A percentile compares a stretch with the other conserved stretches of the same genome.
phyloP scores from a whole-genome alignment of 1,140 invertebrate genomes.

The Ridgeia piscesae region DNA sequence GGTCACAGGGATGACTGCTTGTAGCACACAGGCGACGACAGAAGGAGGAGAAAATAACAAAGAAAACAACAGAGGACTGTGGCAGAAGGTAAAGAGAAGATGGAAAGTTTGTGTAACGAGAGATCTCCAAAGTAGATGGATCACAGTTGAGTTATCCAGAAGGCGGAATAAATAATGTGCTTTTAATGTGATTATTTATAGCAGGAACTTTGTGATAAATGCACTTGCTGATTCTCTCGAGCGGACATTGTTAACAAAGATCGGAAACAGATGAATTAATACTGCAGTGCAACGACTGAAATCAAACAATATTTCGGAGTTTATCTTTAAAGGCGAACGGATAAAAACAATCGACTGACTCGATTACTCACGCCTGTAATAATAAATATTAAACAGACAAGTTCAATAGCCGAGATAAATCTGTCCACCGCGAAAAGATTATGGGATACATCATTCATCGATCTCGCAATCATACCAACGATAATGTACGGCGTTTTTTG shows the following conservation, averaged over 20 bases:
- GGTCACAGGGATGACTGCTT: background rate
- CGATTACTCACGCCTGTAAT: background rate
- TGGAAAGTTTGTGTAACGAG: no score
- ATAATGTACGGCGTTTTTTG: background rate
- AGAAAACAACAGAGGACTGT: no score
- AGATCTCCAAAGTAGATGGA: no score
- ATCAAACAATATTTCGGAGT: background rate
- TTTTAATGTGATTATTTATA: background rate
- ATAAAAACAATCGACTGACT: background rate
- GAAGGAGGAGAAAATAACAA: no score
- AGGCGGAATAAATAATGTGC: no score
- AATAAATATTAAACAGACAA: background rate
- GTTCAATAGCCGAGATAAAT: slow-evolving; percentile 1
- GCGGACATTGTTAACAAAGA: background rate
- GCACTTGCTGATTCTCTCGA: background rate
- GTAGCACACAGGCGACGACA: no score
- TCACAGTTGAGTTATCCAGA: no score
- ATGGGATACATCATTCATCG: background rate
- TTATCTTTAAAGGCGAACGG: background rate
- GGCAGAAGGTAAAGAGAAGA: no score
- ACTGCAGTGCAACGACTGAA: background rate
- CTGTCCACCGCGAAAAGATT: background rate
- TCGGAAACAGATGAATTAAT: background rate
- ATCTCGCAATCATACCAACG: background rate
- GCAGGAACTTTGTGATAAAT: background rate